Evolutionary conservation across 2,797 vertebrate genomes (phyloP).

Genomic region (Melanotaenia boesemani): DNA sequence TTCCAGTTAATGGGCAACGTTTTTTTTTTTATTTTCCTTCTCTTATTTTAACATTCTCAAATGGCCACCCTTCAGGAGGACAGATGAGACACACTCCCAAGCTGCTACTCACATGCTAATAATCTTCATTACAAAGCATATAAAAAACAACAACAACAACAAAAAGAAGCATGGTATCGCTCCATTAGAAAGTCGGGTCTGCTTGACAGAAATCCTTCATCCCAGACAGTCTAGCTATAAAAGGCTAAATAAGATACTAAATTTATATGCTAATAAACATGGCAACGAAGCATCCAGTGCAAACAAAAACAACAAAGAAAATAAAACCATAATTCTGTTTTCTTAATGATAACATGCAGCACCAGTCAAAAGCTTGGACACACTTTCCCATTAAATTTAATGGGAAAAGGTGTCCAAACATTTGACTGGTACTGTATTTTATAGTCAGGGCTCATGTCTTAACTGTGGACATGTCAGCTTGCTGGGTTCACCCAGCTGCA

Average conservation of each 20-base stretch:
- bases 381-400: no score
- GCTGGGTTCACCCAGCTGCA: constrained; percentile 20
- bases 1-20: constrained; percentile 65
- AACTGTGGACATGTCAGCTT: constrained; percentile 10
- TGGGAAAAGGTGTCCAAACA: no score
- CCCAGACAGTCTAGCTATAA: constrained; percentile 8
- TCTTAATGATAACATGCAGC: constrained; percentile 1
- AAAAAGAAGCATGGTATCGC: constrained; percentile 24
- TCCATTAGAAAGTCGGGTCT: constrained; percentile 47
- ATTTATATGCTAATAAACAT: constrained; percentile 44
- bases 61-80: constrained; percentile 69
- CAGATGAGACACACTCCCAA: constrained; percentile 62
- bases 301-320: not conserved
- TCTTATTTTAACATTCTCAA: constrained; percentile 71
- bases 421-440: not conserved
- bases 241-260: constrained; percentile 48
- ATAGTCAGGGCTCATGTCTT: constrained; percentile 1
- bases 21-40: constrained; percentile 1
- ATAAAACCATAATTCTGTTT: not conserved
- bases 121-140: constrained; percentile 68
- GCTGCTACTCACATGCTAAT: constrained; percentile 70
- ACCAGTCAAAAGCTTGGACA: no score
- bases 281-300: constrained; percentile 7
- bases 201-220: constrained; percentile 30
- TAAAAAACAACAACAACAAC: constrained; percentile 14